A percentile compares a stretch with the other conserved stretches of the same genome.
Conservation (phyloP, 2,113 vertebrate species). For the Odobenus rosmarus region DNA sequence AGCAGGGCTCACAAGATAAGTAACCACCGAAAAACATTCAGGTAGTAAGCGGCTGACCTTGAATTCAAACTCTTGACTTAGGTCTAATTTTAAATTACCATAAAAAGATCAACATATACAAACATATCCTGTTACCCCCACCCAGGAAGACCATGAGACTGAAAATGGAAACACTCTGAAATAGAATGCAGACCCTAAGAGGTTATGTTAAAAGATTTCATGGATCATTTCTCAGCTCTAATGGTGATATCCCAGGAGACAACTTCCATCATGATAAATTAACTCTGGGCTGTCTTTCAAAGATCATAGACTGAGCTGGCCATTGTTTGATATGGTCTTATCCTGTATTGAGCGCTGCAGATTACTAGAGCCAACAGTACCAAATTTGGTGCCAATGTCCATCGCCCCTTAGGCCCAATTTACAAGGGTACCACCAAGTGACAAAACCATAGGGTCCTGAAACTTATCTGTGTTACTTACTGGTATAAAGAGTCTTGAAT, state of each 20-base stretch:
- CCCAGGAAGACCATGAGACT: background rate
- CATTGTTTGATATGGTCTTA: background rate
- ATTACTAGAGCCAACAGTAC: background rate
- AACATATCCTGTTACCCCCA: background rate
- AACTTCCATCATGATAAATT: background rate
- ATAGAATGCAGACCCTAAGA: background rate
- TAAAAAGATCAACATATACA: background rate
- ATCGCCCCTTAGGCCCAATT: background rate
- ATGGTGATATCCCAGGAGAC: background rate
- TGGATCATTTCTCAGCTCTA: background rate
- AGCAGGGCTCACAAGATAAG: background rate
- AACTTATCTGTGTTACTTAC: background rate
- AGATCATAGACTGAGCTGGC: background rate
- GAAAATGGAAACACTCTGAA: conserved; percentile 1
- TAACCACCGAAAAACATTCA: background rate
- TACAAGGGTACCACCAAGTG: background rate
- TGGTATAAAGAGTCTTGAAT: background rate
- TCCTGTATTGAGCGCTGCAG: background rate
- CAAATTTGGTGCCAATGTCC: background rate
- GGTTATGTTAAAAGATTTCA: background rate
- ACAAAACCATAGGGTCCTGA: background rate
- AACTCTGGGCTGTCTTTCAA: background rate
- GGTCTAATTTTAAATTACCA: background rate
- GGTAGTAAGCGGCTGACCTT: background rate
- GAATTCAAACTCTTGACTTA: background rate